Evolutionary conservation across 2,888 invertebrate species (phyloP).

Genomic region (Synanthedon myopaeformis): DNA sequence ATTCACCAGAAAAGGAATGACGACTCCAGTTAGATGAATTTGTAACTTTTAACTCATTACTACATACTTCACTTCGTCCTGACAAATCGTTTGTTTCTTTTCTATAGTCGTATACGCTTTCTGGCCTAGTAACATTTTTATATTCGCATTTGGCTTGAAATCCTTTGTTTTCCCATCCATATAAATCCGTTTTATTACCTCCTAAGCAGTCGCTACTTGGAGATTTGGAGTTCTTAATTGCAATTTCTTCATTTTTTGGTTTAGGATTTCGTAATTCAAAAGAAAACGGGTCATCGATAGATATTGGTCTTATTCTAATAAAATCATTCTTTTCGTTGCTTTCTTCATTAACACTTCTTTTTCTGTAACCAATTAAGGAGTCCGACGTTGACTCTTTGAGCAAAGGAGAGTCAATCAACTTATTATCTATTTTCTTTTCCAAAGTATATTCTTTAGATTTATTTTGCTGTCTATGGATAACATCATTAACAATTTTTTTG

Average conservation of each 20-base stretch:
- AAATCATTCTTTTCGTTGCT: conserved; percentile 39
- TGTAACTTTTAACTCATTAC: conserved; percentile 23
- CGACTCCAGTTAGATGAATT: conserved; percentile 37
- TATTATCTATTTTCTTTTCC: conserved; percentile 27
- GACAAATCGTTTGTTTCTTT: conserved; percentile 27
- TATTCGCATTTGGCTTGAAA: conserved; percentile 51
- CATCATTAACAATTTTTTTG: conserved; percentile 5
- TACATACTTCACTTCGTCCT: conserved; percentile 19
- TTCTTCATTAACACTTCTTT: conserved; percentile 29
- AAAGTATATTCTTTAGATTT: conserved; percentile 15
- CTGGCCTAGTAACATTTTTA: conserved; percentile 26
- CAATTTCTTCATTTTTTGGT: conserved; percentile 26
- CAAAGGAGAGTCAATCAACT: conserved; percentile 41
- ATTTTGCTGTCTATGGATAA: conserved; percentile 17
- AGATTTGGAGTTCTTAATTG: conserved; percentile 38
- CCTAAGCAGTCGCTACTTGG: conserved; percentile 51
- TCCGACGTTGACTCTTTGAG: conserved; percentile 61
- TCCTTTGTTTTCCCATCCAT: conserved; percentile 68
- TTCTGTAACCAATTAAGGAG: conserved; percentile 52
- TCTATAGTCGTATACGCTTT: conserved; percentile 22
- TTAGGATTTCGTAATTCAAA: conserved; percentile 36
- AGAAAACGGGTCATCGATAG: conserved; percentile 60
- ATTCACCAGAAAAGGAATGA: conserved; percentile 50
- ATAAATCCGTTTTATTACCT: conserved; percentile 54
- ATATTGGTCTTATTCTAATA: conserved; percentile 51